phyloP scores from a whole-genome alignment of 2,113 vertebrate species.

The Mobula hypostoma region DNA sequence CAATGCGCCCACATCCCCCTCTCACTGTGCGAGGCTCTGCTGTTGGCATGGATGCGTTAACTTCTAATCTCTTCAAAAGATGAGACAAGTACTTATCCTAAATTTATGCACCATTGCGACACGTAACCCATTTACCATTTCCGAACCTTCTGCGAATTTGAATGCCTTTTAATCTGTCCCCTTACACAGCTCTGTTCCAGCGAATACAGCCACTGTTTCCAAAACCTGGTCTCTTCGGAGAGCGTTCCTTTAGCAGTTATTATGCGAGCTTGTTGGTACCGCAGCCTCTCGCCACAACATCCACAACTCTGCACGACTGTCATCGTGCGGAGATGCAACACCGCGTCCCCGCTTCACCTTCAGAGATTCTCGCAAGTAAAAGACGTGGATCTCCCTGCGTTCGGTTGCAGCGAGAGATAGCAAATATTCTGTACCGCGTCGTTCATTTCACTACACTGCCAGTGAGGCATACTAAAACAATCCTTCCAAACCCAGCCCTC shows the following conservation, averaged over 20 bases:
- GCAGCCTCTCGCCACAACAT: background rate
- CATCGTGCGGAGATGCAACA: background rate
- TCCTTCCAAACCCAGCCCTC: background rate
- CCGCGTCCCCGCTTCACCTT: background rate
- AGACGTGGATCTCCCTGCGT: background rate
- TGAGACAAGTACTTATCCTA: background rate
- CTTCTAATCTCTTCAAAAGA: too few relatives aligned
- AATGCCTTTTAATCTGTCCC: background rate
- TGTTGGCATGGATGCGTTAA: too few relatives aligned
- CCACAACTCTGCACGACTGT: background rate
- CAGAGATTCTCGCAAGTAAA: background rate
- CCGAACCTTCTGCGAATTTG: background rate
- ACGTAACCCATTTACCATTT: background rate
- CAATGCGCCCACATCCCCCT: background rate
- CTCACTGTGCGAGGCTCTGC: background rate
- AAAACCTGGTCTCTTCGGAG: background rate
- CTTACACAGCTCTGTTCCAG: background rate
- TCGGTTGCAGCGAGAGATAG: background rate
- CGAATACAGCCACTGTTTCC: background rate
- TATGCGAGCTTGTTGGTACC: background rate
- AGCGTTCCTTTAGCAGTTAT: background rate
- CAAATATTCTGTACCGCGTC: background rate
- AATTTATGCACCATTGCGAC: background rate
- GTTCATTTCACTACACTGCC: background rate
- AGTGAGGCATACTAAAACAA: background rate